Base-by-base conservation (phyloP, 2,888 invertebrate genomes). In the Dynastes maya region DNA sequence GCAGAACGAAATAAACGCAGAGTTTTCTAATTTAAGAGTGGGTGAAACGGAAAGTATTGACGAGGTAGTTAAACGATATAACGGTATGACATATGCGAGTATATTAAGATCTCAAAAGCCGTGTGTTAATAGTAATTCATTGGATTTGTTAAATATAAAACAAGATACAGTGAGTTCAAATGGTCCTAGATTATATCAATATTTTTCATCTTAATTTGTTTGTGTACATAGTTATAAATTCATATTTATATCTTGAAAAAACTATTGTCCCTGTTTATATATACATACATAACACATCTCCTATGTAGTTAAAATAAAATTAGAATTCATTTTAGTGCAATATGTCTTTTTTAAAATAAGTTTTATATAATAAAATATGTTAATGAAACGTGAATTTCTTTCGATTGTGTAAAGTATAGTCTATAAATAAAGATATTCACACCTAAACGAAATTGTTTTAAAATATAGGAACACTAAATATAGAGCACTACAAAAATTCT, bases 101-200 rank as follows among this genome's bases (percentile, higher is more conserved):
- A 77, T 79, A 76, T 51, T 79, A 61, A 72, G 77, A 68, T 76
- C 82, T 74, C 78, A 82, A 81, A 70, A 74, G 68, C 51, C 77
- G 72, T 58, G 58, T 77, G 58, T 76, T 75, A 64, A 80, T 78
- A 74, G 79, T 84, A 82, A 16, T 90, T 90, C 85, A 89, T 89
- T 67, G 89, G 90, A 80, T 88, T 90, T 81, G 86, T 90, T 78
- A 58, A 90, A 83, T 89, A 89, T 81, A 88, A 88, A 81, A 87
- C 84, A 85, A 88, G 89, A 83, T 87, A 88, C 81, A 87, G 82
- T 80, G 72, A 84, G 81, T 78, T 82, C 79, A 76, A 89, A 83
- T 63, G 85, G 85, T 61, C 85, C 87, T 81, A 90, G 91, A 81
- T 90, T 91, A 83, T 91, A 91, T 86, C 90, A 91, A 85, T 91